Base-by-base conservation (phyloP, 2,797 vertebrate species). In the Hippocampus kuda region DNA sequence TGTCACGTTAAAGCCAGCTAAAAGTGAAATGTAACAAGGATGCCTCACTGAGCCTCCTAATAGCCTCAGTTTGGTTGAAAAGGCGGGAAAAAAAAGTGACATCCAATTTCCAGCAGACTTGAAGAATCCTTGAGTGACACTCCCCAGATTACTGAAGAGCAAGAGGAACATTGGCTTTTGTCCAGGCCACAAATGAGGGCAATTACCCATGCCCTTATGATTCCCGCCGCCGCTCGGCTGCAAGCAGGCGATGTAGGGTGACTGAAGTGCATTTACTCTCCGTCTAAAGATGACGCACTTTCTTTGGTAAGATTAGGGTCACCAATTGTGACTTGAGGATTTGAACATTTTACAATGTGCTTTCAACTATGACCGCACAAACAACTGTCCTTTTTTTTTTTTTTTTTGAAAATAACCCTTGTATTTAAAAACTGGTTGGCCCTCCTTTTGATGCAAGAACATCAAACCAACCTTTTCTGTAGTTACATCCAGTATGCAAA, bases 111-210 rank as follows among this genome's bases (percentile, higher is more conserved):
- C 86, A 78, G 75, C 69, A 63, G 62, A 82, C 67, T 64, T 85
- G 79, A 82, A 87, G 84, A 79, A 86, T 81, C 85, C 86, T 84
- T 81, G 86, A 90, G 79, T 76, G 77, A 75, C 82, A 81, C 86
- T 73, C 71, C 68, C 79, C 30, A 34, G 85, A 87, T 71, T 70
- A 63, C 77, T 76, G 82, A 79, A 84, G 86, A 81, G 84, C 85
- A 85, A 85, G 70, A 78, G 71, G 82, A 88, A 88, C 83, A 81
- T 79, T 81, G 70, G 80, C 83, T 85, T 91, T 90, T 87, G 84
- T 91, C 81, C 81, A 79, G 54, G 8, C 54, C 65, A 69, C 81
- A 83, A 56, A 85, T 85, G 69, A 71, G 86, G 80, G 79, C 84
- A 79, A 84, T 89, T 82, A 72, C 74, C 77, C 81, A 70, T 30